Evolutionary conservation across 2,888 invertebrate species (phyloP), one percentile per base, ranked within the genome.

Genomic region (Argyresthia goedartella): DNA sequence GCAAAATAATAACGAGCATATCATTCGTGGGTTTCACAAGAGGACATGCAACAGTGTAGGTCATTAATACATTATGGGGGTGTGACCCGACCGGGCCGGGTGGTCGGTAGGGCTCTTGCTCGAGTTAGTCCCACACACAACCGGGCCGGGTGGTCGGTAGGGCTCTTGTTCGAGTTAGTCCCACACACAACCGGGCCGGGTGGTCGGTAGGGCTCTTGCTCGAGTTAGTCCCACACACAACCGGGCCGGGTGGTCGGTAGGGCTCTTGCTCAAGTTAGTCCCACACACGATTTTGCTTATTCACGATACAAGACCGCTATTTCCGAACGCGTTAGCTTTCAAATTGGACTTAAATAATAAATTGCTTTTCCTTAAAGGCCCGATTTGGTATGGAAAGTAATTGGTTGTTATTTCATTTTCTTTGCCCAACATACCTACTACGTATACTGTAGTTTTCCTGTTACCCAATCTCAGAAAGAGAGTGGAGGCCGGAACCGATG

Each of bases 321-420:
- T 69, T 69, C 69, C 65, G 64, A 71, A 68, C 65, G 62, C 66
- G 70, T 80, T 76, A 74, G 73, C 76, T 75, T 76, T 78, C 71
- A 78, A 81, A 80, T 77, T 77, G 74, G 69, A 76, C 67, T 59
- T 81, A 70, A 78, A 82, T 81, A 76, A 75, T 77, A 70, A 67
- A 78, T 73, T 60, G 71, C 66, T 59, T 67, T 64, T 66, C 67
- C 71, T 65, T 68, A 69, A 72, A 72, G 66, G 67, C 64, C 65
- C 67, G 63, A 72, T 67, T 69, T 71, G 65, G 67, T 63, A 36
- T 16, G 41, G 25, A 51, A 44, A 44, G 51, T 51, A 51, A 51
- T 51, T 51, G 51, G 39, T 44, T 51, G 36, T 45, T 51, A 43
- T 42, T 50, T 33, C 8, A 14, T 2, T 42, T 11, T 41, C 13